Base-by-base conservation (phyloP, 2,113 vertebrate genomes). In the Thunnus thynnus region DNA sequence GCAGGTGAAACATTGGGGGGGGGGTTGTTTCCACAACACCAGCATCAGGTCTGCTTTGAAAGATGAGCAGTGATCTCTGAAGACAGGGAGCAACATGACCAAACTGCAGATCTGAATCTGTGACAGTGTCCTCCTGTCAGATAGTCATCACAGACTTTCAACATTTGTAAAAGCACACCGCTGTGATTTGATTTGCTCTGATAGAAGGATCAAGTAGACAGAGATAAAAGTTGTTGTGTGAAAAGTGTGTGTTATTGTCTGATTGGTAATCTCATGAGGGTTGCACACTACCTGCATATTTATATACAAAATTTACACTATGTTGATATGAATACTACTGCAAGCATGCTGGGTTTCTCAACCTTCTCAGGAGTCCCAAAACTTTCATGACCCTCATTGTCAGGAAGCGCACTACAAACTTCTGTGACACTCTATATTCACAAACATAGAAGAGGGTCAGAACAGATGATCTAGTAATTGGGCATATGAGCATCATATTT, bases 21-120 rank as follows among this genome's bases (percentile, higher is more conserved):
- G 82, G 82, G 85, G 80, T 69, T 86, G 50, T 91, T 91, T 91
- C 80, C 82, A 93, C 86, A 93, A 91, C 72, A 87, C 86, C 72
- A 88, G 82, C 89, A 88, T 88, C 65, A 48, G 46, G 60, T 57
- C 67, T 79, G 63, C 88, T 92, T 92, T 90, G 91, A 90, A 93
- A 91, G 84, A 51, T 78, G 86, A 91, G 88, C 67, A 77, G 36
- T 14, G 85, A 84, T 89, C 80, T 78, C 69, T 83, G 58, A 84
- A 85, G 79, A 83, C 7, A 17, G 11, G 70, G 71, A 76, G 64
- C 16, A 27, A 72, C 72, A 78, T 82, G 78, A 86, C 72, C 13
- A 48, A 80, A 75, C n/a, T 78, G 62, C 71, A 82, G 81, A 78
- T 88, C 66, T 88, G 64, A 80, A 81, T 88, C 79, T 78, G 74